Percentiles rank a stretch among this genome's conserved stretches.
phyloP scores from a whole-genome alignment of 2,888 invertebrate species.

The Thereva nobilitata region DNA sequence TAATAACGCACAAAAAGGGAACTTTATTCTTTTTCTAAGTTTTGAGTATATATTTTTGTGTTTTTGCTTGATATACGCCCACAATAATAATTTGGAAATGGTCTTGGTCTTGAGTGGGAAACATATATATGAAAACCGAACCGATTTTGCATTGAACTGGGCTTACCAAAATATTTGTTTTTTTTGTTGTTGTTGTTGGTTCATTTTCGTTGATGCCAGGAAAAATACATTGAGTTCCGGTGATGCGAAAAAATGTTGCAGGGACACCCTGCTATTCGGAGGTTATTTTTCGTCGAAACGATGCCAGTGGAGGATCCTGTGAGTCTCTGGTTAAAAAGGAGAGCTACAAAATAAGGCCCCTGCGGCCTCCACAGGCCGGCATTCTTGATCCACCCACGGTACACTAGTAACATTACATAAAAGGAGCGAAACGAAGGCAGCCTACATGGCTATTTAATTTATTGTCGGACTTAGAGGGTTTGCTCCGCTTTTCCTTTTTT shows the following conservation, averaged over 20 bases:
- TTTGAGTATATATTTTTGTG: no score
- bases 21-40: no score
- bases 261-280: constrained; percentile 10
- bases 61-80: no score
- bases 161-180: no score
- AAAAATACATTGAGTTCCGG: constrained; percentile 26
- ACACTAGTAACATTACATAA: neutral
- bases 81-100: no score
- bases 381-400: constrained; percentile 3
- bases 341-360: constrained; percentile 9
- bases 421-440: constrained; percentile 3
- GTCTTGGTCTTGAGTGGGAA: no score
- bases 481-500: constrained; percentile 10
- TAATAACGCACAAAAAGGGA: no score
- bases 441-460: constrained; percentile 32
- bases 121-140: no score
- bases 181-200: no score
- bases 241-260: constrained; percentile 36
- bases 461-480: constrained; percentile 29
- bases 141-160: no score
- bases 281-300: constrained; percentile 8
- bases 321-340: constrained; percentile 2
- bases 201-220: constrained; percentile 34
- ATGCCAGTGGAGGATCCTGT: neutral
- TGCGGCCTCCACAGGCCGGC: constrained; percentile 24